phyloP scores from a whole-genome alignment of 2,797 vertebrate species.

The Eremophila alpestris region DNA sequence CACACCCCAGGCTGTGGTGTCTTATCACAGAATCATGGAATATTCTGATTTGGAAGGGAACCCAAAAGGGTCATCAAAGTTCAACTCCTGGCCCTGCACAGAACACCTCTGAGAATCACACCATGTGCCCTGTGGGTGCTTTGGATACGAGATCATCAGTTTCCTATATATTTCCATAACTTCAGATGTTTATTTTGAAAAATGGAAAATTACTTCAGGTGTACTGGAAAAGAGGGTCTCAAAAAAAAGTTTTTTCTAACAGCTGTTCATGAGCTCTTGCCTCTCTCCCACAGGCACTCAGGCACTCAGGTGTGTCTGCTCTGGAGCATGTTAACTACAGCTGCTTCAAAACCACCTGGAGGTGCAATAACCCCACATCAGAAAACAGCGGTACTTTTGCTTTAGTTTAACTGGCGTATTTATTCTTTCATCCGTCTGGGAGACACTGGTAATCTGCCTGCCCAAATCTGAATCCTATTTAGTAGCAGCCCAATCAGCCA shows the following conservation, averaged over 20 bases:
- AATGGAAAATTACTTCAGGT: neutral
- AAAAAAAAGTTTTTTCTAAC: neutral
- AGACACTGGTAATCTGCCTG: neutral
- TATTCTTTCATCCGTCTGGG: neutral
- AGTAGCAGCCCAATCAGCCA: neutral
- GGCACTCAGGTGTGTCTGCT: neutral
- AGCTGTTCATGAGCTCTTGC: neutral
- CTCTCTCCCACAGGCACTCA: neutral
- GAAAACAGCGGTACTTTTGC: neutral
- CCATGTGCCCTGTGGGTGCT: neutral
- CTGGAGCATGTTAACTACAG: neutral
- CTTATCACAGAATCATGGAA: neutral
- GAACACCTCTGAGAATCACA: neutral
- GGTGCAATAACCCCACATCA: slow-evolving; percentile 6
- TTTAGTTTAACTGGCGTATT: neutral
- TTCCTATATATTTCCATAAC: neutral
- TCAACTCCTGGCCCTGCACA: neutral
- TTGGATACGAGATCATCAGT: accelerated
- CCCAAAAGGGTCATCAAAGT: neutral
- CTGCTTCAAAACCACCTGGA: neutral
- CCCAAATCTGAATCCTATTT: neutral
- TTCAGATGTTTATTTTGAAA: neutral
- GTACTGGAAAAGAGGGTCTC: neutral
- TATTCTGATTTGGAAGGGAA: neutral
- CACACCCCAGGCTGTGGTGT: neutral